These are phyloP conservation scores for Drosophila greeni DNA, from an alignment of 2,888 invertebrate species.

Conservation along the genomic window DNA sequence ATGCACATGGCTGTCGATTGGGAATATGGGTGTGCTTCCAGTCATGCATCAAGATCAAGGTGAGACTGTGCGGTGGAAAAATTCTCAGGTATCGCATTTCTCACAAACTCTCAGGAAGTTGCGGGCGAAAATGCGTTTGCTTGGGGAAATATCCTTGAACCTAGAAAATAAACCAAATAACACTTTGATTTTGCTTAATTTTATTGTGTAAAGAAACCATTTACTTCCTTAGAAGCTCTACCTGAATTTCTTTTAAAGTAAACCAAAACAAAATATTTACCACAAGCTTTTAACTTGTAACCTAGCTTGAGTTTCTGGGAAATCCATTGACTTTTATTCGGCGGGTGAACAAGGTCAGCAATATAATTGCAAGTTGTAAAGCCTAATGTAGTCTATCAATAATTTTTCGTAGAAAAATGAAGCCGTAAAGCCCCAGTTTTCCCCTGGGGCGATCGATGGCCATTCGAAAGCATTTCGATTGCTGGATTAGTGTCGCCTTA, in stretches of 20 bases:
- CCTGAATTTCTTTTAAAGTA: neutral
- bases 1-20: constrained; percentile 32
- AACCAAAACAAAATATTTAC: neutral
- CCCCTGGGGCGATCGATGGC: constrained; percentile 9
- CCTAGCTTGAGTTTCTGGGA: neutral
- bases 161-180: neutral
- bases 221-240: neutral
- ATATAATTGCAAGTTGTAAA: constrained; percentile 13
- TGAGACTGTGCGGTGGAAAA: constrained; percentile 5
- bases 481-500: constrained; percentile 68
- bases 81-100: constrained; percentile 5
- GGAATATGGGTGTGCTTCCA: constrained; percentile 47
- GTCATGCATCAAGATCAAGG: constrained; percentile 46
- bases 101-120: constrained; percentile 6
- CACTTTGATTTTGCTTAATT: neutral
- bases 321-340: constrained; percentile 1
- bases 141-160: neutral
- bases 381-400: constrained; percentile 16
- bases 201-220: neutral
- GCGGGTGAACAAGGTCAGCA: constrained; percentile 1
- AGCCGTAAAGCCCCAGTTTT: constrained; percentile 3
- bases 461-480: constrained; percentile 50
- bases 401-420: constrained; percentile 3
- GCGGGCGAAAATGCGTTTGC: neutral
- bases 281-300: neutral